A percentile compares a stretch with the other conserved stretches of the same genome.
These are phyloP conservation scores for Pheosia gnoma DNA, from an alignment of 2,888 invertebrate genomes.

Conservation along the genomic window DNA sequence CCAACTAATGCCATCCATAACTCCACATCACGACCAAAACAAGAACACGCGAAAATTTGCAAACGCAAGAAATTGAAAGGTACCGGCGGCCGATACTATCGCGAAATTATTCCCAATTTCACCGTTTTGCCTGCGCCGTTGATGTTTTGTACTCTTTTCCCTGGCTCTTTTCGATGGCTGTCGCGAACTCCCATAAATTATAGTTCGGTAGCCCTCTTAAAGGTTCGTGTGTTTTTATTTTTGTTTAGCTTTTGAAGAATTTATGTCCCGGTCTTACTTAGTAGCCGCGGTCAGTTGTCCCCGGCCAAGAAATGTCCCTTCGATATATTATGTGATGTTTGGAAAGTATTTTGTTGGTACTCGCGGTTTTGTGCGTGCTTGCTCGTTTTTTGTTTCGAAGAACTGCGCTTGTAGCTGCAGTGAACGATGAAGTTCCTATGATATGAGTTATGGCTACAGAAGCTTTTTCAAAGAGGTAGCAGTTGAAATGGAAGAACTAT, in stretches of 20 bases:
- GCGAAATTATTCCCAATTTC: constrained; percentile 83
- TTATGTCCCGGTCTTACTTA: constrained; percentile 83
- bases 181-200: constrained; percentile 79
- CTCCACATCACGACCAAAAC: constrained; percentile 55
- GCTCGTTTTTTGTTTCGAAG: background rate
- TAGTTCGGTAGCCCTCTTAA: constrained; percentile 84
- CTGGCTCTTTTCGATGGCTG: constrained; percentile 67
- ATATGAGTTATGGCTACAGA: too few relatives aligned
- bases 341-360: constrained; percentile 37
- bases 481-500: too few relatives aligned
- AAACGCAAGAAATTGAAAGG: constrained; percentile 80
- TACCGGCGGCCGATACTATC: constrained; percentile 80
- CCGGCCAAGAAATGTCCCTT: constrained; percentile 52
- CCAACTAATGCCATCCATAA: constrained; percentile 51
- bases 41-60: constrained; percentile 65
- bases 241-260: constrained; percentile 82
- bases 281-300: constrained; percentile 69
- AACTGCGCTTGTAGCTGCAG: background rate
- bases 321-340: constrained; percentile 31
- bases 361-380: constrained; percentile 27
- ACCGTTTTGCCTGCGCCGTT: constrained; percentile 71
- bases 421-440: constrained; percentile 8
- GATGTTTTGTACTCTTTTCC: constrained; percentile 65
- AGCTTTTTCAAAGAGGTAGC: too few relatives aligned
- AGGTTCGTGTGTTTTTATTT: constrained; percentile 73